Conservation (phyloP, 2,113 vertebrate genomes). For the Trochalopteron elliotii region DNA sequence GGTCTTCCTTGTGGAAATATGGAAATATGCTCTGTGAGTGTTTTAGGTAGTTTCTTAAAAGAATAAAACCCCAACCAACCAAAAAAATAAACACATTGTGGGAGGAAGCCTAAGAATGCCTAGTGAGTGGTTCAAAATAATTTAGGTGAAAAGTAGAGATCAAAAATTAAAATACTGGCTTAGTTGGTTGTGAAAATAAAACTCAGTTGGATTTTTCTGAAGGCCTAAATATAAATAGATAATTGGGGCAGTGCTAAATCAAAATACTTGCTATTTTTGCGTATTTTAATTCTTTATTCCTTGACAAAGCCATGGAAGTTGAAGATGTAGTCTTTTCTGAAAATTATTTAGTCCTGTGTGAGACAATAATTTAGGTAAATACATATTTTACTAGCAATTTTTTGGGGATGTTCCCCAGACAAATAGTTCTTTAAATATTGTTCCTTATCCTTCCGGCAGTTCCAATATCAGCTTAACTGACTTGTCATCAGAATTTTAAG, state of each 20-base stretch:
- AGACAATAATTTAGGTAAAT: background rate
- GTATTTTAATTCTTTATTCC: background rate
- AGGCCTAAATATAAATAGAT: background rate
- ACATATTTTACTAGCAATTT: constrained; percentile 9
- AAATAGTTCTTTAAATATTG: constrained; percentile 13
- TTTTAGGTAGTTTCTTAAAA: background rate
- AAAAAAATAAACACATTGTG: background rate
- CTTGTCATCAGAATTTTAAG: background rate
- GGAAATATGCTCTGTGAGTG: background rate
- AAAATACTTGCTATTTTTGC: background rate
- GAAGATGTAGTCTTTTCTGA: background rate
- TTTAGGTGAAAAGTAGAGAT: background rate
- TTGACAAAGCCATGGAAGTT: background rate
- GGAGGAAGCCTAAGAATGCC: background rate
- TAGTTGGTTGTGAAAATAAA: background rate
- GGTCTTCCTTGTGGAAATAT: background rate
- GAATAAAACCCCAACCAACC: background rate
- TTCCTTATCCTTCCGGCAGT: background rate
- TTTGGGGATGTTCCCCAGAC: background rate
- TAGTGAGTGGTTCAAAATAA: background rate
- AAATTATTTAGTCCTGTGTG: background rate
- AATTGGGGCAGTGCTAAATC: background rate
- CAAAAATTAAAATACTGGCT: background rate
- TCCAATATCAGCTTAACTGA: background rate
- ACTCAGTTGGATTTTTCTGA: background rate